A percentile compares a stretch with the other conserved stretches of the same genome.
phyloP scores from a whole-genome alignment of 2,797 vertebrate species.

The Spheniscus humboldti region DNA sequence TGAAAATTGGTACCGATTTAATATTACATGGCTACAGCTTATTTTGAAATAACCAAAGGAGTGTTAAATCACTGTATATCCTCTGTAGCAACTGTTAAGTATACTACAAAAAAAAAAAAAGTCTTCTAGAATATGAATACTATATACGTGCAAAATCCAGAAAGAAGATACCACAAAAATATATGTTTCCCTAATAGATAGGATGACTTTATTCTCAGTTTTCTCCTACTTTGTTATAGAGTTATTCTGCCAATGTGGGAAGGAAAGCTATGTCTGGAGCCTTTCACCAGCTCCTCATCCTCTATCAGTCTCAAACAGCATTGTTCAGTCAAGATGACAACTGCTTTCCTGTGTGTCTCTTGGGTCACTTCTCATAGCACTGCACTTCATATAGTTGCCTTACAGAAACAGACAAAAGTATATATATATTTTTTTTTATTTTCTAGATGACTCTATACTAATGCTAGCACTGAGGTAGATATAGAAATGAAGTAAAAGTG shows the following conservation, averaged over 20 bases:
- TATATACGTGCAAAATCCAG: background rate
- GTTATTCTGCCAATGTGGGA: background rate
- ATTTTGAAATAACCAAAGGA: conserved; percentile 23
- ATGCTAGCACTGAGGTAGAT: background rate
- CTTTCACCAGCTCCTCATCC: background rate
- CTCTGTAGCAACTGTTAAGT: conserved; percentile 16
- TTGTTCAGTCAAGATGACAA: background rate
- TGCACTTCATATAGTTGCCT: background rate
- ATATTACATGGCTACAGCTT: background rate
- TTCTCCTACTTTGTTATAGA: background rate
- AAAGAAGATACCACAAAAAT: background rate
- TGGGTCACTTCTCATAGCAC: background rate
- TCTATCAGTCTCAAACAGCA: background rate
- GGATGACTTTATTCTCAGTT: background rate
- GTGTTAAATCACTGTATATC: background rate
- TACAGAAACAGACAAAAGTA: background rate
- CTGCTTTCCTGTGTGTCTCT: background rate
- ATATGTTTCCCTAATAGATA: background rate
- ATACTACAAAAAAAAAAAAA: background rate
- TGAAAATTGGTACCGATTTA: background rate
- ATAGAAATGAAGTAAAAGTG: background rate
- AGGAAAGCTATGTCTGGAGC: background rate
- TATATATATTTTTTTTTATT: background rate
- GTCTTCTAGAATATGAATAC: background rate
- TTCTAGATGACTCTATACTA: background rate